phyloP scores from a whole-genome alignment of 1,140 invertebrate species.

The Lepidostoma basale region DNA sequence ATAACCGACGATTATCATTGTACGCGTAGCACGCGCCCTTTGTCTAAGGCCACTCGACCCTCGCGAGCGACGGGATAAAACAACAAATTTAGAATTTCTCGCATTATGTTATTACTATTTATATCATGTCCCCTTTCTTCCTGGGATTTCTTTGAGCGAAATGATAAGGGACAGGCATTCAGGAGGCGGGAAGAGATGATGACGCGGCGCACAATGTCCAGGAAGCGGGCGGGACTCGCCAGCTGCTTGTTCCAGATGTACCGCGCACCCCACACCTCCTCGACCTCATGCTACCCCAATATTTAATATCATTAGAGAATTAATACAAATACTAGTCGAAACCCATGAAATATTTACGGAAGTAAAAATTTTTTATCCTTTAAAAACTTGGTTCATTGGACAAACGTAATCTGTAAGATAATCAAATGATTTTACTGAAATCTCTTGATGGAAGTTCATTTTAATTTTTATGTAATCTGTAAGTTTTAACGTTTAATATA shows the following conservation, averaged over 20 bases:
- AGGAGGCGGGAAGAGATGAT: constrained; percentile 33
- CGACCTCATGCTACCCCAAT: not conserved
- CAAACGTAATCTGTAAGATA: no score
- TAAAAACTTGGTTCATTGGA: no score
- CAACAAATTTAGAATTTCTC: constrained; percentile 31
- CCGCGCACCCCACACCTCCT: not conserved
- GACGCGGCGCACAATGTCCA: constrained; percentile 42
- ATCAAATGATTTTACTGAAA: no score
- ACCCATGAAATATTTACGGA: no score
- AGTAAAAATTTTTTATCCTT: no score
- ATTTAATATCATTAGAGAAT: no score
- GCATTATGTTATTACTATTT: constrained; percentile 18
- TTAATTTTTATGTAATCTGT: no score
- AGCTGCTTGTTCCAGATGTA: constrained; percentile 25
- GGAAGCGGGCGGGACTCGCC: constrained; percentile 40
- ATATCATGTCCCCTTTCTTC: constrained; percentile 33
- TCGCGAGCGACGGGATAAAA: not conserved
- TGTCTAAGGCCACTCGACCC: constrained; percentile 31
- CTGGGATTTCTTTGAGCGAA: constrained; percentile 28
- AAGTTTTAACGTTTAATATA: no score
- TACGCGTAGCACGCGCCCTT: constrained; percentile 14
- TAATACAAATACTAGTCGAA: no score
- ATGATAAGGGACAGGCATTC: constrained; percentile 46
- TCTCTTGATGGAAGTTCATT: no score
- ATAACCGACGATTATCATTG: no score